Evolutionary conservation across 2,888 invertebrate species (phyloP).

Genomic region (Polymixis flavicincta): DNA sequence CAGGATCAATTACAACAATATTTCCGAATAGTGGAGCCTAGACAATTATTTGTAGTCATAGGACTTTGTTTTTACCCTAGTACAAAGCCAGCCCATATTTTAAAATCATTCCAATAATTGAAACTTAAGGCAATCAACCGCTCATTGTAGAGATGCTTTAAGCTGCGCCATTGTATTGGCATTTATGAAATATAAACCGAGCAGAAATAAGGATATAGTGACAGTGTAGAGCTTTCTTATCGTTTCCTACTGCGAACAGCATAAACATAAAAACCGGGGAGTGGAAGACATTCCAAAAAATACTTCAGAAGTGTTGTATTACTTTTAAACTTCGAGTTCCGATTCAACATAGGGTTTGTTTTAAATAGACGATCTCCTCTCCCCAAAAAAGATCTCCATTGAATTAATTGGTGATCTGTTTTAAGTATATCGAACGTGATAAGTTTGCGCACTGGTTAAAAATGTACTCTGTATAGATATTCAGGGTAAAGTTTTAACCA

Average conservation of each 20-base stretch:
- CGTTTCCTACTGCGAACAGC: slow-evolving; percentile 32
- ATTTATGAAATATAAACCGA: slow-evolving; percentile 49
- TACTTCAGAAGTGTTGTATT: slow-evolving; percentile 19
- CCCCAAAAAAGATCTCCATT: background rate
- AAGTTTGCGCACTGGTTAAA: too few species aligned
- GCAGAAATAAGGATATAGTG: slow-evolving; percentile 37
- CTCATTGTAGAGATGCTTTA: slow-evolving; percentile 33
- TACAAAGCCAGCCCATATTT: slow-evolving; percentile 25
- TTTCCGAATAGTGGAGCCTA: slow-evolving; percentile 4
- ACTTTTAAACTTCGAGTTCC: background rate
- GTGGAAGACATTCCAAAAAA: background rate
- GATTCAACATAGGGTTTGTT: background rate
- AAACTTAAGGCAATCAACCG: slow-evolving; percentile 27
- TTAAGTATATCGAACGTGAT: background rate
- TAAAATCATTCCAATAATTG: slow-evolving; percentile 44
- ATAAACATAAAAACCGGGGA: slow-evolving; percentile 48
- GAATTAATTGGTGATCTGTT: background rate
- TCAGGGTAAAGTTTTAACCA: too few species aligned
- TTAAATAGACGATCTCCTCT: background rate
- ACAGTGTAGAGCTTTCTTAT: slow-evolving; percentile 40
- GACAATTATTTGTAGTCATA: slow-evolving; percentile 24
- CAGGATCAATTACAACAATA: background rate
- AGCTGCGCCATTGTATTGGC: slow-evolving; percentile 30
- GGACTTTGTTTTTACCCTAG: slow-evolving; percentile 29
- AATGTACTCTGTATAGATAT: too few species aligned